Conservation (phyloP, 2,113 vertebrate species). For the Caretta caretta region DNA sequence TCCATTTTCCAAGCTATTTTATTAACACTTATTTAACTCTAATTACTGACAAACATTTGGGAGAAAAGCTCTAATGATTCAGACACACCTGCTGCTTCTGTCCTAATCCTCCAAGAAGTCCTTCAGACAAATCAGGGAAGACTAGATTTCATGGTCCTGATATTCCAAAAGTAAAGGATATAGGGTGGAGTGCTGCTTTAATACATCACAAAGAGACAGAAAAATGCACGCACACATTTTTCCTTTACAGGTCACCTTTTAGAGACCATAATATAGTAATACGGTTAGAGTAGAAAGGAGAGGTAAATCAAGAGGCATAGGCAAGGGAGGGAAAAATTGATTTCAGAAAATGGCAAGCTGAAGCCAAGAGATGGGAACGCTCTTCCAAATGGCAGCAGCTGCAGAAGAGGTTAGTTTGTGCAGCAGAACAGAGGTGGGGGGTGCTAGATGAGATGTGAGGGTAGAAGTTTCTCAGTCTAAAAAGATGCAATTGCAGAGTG, state of each 20-base stretch:
- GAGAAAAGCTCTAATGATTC: background rate
- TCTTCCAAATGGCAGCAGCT: background rate
- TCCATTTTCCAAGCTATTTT: background rate
- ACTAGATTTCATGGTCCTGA: background rate
- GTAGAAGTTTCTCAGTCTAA: background rate
- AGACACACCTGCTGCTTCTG: background rate
- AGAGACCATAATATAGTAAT: background rate
- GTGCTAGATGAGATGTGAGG: background rate
- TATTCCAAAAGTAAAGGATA: background rate
- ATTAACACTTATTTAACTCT: background rate
- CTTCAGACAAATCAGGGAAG: background rate
- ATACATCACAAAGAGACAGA: background rate
- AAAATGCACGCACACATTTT: background rate
- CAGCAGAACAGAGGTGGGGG: rapidly evolving
- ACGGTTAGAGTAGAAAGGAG: background rate
- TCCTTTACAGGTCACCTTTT: background rate
- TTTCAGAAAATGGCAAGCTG: background rate
- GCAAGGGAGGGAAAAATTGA: background rate
- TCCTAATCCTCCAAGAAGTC: background rate
- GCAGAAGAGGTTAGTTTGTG: background rate
- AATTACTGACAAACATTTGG: background rate
- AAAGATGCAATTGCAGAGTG: background rate
- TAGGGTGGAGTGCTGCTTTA: background rate
- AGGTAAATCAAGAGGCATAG: background rate
- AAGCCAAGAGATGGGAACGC: background rate